Evolutionary conservation across 2,113 vertebrate genomes (phyloP), one percentile per base, ranked within the genome.

Genomic region (Dipodomys merriami): DNA sequence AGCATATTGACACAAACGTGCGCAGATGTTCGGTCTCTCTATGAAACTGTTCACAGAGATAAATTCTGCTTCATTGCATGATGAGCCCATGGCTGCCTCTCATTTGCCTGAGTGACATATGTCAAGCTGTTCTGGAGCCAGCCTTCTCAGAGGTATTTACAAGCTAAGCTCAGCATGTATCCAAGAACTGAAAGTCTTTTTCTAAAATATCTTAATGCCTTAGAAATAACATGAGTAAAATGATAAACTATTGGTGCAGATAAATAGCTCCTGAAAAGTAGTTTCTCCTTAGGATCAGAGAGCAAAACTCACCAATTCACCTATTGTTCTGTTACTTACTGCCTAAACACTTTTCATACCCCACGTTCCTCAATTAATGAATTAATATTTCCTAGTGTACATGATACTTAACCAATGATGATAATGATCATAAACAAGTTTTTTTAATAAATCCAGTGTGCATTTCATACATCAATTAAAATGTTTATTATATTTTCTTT

Each of bases 401-500:
- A 57, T 16, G 15, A 57, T 57, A 18, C 53, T 57, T 57, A 57
- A 57, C 53, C 53, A 57, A 57, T 57, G 53, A 57, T 16, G 53
- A 11, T 77, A 85, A 84, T 79, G 46, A 77, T 20, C n/a, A 78
- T 74, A 29, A 81, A 78, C 39, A 86, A 6, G 5, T 84, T 25
- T 72, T 60, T 46, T 33, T 90, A 68, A 86, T 93, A 87, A 84
- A 73, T 68, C 49, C 46, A 46, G 1, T 74, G 12, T 90, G 11
- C n/a, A 69, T 85, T 94, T n/a, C 33, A 91, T 9, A 73, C 30
- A 57, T 30, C 74, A 77, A 44, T 74, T 10, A 84, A 94, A 92
- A 85, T 95, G 91, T 65, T 89, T 82, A 91, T 94, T 88, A 44
- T 2, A 12, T 78, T 62, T 44, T 92, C 67, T 86, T 33, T 80